phyloP scores from a whole-genome alignment of 2,888 invertebrate species.

The Drosophila anomelani region DNA sequence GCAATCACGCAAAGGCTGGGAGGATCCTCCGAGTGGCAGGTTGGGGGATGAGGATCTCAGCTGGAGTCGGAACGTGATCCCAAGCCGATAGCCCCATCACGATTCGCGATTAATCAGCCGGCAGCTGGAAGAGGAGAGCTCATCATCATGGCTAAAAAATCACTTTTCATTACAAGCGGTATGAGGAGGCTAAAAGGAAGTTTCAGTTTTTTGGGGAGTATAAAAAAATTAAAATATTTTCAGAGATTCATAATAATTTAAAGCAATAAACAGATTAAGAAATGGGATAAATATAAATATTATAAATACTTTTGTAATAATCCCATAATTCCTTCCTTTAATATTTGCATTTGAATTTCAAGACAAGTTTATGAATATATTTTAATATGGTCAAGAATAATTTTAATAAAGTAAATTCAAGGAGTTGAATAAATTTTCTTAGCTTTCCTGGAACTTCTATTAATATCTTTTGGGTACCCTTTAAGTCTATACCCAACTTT shows the following conservation, averaged over 20 bases:
- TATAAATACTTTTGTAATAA: no score
- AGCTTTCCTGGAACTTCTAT: not conserved
- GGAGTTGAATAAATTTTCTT: fast-evolving
- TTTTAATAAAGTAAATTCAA: not conserved
- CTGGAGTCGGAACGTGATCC: constrained; percentile 67
- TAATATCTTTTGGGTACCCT: not conserved
- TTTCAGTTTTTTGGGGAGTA: not conserved
- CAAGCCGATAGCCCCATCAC: constrained; percentile 73
- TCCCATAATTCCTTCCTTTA: not conserved
- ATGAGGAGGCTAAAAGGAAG: not conserved
- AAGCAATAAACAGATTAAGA: not conserved
- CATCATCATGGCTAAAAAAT: constrained; percentile 73
- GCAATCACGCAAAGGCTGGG: constrained; percentile 24
- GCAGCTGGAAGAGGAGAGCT: constrained; percentile 17
- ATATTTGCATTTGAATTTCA: not conserved
- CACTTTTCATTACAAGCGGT: constrained; percentile 63
- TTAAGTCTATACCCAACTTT: constrained; percentile 9
- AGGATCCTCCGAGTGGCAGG: constrained; percentile 9
- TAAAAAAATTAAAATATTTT: no score
- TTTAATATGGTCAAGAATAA: not conserved
- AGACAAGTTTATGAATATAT: not conserved
- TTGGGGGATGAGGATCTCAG: constrained; percentile 21
- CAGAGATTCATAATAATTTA: not conserved
- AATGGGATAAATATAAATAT: no score
- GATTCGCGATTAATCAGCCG: constrained; percentile 79